A percentile compares a stretch with the other conserved stretches of the same genome.
These are phyloP conservation scores for Kobus ellipsiprymnus DNA, from an alignment of 2,113 vertebrate genomes.

Conservation along the genomic window DNA sequence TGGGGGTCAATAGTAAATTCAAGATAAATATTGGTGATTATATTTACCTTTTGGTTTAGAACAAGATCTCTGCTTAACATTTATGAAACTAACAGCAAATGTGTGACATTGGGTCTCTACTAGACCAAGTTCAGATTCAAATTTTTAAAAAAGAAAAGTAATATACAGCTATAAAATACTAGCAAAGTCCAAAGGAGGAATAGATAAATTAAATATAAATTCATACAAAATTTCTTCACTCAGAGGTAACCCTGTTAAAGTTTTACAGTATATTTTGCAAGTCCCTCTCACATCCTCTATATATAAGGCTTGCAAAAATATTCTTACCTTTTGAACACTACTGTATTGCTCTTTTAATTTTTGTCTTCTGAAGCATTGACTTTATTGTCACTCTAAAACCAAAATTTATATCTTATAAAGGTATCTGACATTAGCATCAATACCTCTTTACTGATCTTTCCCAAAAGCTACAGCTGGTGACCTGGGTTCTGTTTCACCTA, in stretches of 20 bases:
- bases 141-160: neutral
- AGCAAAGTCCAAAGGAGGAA: neutral
- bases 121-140: neutral
- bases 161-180: neutral
- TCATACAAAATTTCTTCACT: neutral
- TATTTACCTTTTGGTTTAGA: neutral
- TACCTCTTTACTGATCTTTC: neutral
- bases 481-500: neutral
- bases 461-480: neutral
- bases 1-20: neutral
- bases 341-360: neutral
- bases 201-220: neutral
- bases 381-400: neutral
- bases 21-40: neutral
- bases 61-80: neutral
- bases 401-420: neutral
- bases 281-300: neutral
- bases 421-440: neutral
- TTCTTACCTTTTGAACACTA: neutral
- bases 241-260: neutral
- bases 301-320: neutral
- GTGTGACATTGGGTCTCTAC: neutral
- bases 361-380: neutral
- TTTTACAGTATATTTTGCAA: neutral
- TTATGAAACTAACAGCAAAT: neutral